Percentiles rank a stretch among this genome's conserved stretches.
Evolutionary conservation across 2,797 vertebrate species (phyloP).

Genomic region (Oreochromis mossambicus): DNA sequence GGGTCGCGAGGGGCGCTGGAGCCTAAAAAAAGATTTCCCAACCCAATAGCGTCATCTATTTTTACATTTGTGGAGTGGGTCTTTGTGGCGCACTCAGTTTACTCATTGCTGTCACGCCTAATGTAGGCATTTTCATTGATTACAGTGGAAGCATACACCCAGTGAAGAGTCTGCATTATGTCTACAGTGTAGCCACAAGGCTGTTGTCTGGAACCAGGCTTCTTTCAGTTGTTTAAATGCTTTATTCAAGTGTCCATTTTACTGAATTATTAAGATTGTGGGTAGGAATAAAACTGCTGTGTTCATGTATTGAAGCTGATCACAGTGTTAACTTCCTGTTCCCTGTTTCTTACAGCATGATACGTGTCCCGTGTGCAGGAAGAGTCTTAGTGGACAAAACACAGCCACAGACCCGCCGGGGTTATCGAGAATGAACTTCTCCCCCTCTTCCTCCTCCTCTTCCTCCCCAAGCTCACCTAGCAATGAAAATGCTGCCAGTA

Average conservation of each 20-base stretch:
- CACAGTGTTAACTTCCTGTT: background rate
- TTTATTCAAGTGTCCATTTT: background rate
- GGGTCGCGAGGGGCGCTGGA: too few species aligned
- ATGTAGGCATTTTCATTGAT: background rate
- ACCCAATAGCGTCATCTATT: background rate
- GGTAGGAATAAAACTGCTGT: background rate
- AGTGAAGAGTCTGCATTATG: background rate
- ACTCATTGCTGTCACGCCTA: background rate
- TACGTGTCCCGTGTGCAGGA: constrained; percentile 97
- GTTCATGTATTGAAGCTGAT: background rate
- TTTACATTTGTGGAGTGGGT: background rate
- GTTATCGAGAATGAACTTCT: constrained; percentile 91
- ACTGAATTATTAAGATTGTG: background rate
- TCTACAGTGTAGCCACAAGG: background rate
- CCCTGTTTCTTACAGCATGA: constrained; percentile 82
- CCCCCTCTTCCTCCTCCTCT: constrained; percentile 89
- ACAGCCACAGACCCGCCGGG: constrained; percentile 95
- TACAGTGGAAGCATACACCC: background rate
- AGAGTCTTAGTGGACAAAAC: constrained; percentile 97
- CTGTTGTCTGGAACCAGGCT: background rate
- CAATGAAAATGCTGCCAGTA: constrained; percentile 88
- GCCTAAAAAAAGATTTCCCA: background rate
- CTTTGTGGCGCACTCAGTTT: background rate
- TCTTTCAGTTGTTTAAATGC: background rate
- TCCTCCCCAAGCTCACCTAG: constrained; percentile 91